These are phyloP conservation scores for Scolopax rusticola DNA, from an alignment of 2,797 vertebrate genomes.

Conservation along the genomic window DNA sequence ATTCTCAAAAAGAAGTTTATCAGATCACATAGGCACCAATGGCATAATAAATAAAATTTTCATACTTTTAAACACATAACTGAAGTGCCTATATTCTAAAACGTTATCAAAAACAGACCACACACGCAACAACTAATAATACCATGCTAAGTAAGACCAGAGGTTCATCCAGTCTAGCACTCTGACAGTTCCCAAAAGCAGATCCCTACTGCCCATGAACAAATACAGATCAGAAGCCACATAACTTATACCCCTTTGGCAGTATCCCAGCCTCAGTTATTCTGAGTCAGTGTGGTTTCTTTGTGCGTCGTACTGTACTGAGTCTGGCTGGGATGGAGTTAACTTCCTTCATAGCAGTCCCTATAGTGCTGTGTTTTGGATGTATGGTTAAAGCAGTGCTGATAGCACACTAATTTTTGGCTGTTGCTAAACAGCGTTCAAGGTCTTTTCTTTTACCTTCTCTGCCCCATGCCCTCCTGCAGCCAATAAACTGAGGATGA, in stretches of 20 bases:
- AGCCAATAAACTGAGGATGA: not conserved
- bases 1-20: not conserved
- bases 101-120: not conserved
- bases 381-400: not conserved
- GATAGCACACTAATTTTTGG: not conserved
- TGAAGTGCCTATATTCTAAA: not conserved
- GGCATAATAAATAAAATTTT: not conserved
- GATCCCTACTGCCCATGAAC: not conserved
- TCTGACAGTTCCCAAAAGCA: not conserved
- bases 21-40: not conserved
- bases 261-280: not conserved
- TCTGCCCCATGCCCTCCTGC: not conserved
- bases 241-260: rapidly evolving
- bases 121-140: not conserved
- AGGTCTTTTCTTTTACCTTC: not conserved
- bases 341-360: not conserved
- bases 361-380: not conserved
- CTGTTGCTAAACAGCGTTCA: not conserved
- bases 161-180: not conserved
- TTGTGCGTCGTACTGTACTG: not conserved
- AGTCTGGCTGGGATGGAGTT: not conserved
- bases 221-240: not conserved
- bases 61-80: not conserved
- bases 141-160: not conserved
- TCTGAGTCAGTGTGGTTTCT: not conserved